A percentile compares a stretch with the other conserved stretches of the same genome.
Conservation (phyloP, 2,797 vertebrate genomes). For the Odontamblyopus lacepedii region DNA sequence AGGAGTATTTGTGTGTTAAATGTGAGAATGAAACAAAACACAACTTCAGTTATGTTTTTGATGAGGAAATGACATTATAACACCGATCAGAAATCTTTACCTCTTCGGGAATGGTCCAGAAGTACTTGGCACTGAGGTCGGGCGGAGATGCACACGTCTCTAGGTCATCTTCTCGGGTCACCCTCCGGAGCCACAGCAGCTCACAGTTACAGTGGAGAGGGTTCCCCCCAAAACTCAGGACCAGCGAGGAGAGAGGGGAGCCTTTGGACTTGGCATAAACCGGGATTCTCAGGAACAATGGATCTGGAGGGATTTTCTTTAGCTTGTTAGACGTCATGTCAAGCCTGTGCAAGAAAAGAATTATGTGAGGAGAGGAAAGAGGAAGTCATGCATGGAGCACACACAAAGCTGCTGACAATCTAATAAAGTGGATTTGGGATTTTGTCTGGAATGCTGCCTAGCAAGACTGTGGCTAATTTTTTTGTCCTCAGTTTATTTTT, state of each 20-base stretch:
- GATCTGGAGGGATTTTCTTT: slow-evolving; percentile 90
- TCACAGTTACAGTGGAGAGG: slow-evolving; percentile 92
- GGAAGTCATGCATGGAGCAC: background rate
- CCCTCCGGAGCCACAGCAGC: slow-evolving; percentile 85
- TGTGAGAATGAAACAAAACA: too few species aligned
- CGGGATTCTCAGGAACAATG: slow-evolving; percentile 84
- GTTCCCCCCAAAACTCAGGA: slow-evolving; percentile 89
- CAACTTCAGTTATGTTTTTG: too few species aligned
- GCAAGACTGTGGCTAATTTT: background rate
- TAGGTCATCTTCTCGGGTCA: slow-evolving; percentile 87
- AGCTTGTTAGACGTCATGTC: slow-evolving; percentile 93
- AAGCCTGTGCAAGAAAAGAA: slow-evolving; percentile 58
- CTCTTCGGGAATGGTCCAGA: slow-evolving; percentile 88
- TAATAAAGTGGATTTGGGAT: background rate
- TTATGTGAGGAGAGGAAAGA: background rate
- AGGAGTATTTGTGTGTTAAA: too few species aligned
- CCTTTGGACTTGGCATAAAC: slow-evolving; percentile 88
- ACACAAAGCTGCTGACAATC: background rate
- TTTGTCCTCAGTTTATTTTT: background rate
- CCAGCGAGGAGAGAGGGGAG: slow-evolving; percentile 79
- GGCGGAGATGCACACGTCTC: slow-evolving; percentile 89
- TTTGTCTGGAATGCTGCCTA: background rate
- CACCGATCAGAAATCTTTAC: slow-evolving; percentile 30
- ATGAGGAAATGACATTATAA: too few species aligned
- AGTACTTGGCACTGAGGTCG: slow-evolving; percentile 86